Conservation (phyloP, 35 echinoderm and acorn worm genomes). For the Apostichopus japonicus region DNA sequence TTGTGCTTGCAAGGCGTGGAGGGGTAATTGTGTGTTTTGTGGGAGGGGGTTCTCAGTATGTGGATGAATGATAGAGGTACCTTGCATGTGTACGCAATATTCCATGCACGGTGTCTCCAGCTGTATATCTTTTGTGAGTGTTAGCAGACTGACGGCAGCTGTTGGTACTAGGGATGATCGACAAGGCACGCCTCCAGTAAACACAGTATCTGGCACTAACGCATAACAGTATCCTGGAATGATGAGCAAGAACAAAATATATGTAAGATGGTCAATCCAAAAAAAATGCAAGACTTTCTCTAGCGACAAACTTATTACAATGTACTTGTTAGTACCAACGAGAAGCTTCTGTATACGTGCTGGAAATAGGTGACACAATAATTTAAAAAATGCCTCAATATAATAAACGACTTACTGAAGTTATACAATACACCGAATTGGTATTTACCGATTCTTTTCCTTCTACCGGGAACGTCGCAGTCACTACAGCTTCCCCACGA, state of each 20-base stretch:
- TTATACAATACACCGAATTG: neutral
- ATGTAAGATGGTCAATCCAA: too few species aligned
- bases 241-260: neutral
- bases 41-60: too few species aligned
- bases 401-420: neutral
- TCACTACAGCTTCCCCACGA: conserved; percentile 37
- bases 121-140: neutral
- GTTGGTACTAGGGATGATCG: neutral
- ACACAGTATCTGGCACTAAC: neutral
- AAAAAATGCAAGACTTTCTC: too few species aligned
- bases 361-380: too few species aligned
- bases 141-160: neutral
- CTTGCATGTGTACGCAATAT: neutral
- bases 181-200: conserved; percentile 39
- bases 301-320: too few species aligned
- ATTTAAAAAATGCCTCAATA: too few species aligned
- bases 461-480: neutral
- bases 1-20: too few species aligned
- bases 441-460: conserved; percentile 23
- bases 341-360: too few species aligned
- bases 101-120: neutral
- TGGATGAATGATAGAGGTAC: neutral
- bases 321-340: too few species aligned
- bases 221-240: conserved; percentile 29
- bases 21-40: too few species aligned